Conservation (phyloP, 2,888 invertebrate species). For the Drosophila formosana region DNA sequence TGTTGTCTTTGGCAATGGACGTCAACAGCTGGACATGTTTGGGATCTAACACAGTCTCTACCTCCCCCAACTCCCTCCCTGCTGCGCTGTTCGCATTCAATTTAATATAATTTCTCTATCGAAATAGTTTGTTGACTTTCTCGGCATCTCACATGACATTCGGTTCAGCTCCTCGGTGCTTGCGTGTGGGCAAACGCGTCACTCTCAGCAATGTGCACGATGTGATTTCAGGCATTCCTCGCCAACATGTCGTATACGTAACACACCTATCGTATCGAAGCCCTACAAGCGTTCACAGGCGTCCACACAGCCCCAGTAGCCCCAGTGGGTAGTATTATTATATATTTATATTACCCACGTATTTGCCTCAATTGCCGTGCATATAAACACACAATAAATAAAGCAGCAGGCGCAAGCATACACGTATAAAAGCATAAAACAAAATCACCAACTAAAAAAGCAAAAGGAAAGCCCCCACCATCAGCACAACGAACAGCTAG, state of each 20-base stretch:
- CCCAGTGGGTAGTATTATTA: constrained; percentile 33
- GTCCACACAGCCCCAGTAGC: constrained; percentile 16
- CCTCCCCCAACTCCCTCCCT: background rate
- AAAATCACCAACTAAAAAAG: constrained; percentile 46
- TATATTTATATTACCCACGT: constrained; percentile 51
- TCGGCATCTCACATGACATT: constrained; percentile 62
- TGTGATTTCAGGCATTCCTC: constrained; percentile 31
- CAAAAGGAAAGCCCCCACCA: background rate
- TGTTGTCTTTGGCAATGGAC: constrained; percentile 59
- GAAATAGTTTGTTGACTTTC: constrained; percentile 65
- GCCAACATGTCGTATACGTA: constrained; percentile 50
- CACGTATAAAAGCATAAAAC: constrained; percentile 46
- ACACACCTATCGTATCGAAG: constrained; percentile 50
- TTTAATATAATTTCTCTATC: constrained; percentile 70
- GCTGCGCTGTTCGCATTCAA: constrained; percentile 41
- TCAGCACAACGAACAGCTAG: background rate
- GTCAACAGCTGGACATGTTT: constrained; percentile 75
- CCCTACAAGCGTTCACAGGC: constrained; percentile 36
- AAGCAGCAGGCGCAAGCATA: constrained; percentile 48
- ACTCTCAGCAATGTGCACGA: constrained; percentile 16
- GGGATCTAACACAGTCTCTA: constrained; percentile 2
- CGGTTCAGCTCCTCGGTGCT: constrained; percentile 4
- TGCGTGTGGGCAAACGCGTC: constrained; percentile 57
- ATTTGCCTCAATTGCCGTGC: constrained; percentile 51
- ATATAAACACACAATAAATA: constrained; percentile 66